Evolutionary conservation across 2,113 vertebrate species (phyloP), one percentile per base, ranked within the genome.

Genomic region (Glareola pratincola): DNA sequence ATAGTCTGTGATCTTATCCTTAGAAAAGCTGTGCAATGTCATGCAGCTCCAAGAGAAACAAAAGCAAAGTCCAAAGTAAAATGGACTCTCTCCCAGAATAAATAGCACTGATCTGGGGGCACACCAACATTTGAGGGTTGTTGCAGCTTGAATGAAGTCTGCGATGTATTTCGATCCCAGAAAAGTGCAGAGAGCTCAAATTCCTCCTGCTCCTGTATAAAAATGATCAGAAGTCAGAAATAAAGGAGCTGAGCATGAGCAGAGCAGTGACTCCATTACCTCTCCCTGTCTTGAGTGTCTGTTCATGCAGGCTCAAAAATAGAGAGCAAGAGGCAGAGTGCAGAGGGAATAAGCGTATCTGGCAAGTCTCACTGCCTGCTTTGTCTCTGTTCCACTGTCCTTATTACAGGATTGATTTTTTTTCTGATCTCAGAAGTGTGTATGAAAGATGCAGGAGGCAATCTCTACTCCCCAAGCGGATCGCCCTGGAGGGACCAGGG

Each of bases 1-100:
- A 9, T 16, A 50, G 63, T 62, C 85, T 63, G 76, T 87, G 94
- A 94, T 92, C 88, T 90, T 90, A 84, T 80, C 81, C 85, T 80
- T 43, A 53, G 81, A 68, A 90, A 92, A 90, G 85, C 88, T 87
- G 51, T 67, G 80, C 91, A 79, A 62, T 83, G 62, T 41, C 51
- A 12, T 60, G 50, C 77, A 53, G 91, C 77, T 94, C 91, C 88
- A 92, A 95, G 81, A 92, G 85, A 95, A 96, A 93, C 95, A 96
- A 67, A 62, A 73, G 64, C 69, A 10, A 81, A 91, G 75, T 30
- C 85, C 64, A 72, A 45, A 56, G 53, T n/a, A 62, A 75, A 78
- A 83, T 3, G 62, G 41, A 56, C 63, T 79, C 47, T 43, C 51
- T 79, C 76, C 91, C 76, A 71, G 84, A 88, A 85, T 23, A 95